Conservation (phyloP, 2,113 vertebrate species). For the Bettongia penicillata region DNA sequence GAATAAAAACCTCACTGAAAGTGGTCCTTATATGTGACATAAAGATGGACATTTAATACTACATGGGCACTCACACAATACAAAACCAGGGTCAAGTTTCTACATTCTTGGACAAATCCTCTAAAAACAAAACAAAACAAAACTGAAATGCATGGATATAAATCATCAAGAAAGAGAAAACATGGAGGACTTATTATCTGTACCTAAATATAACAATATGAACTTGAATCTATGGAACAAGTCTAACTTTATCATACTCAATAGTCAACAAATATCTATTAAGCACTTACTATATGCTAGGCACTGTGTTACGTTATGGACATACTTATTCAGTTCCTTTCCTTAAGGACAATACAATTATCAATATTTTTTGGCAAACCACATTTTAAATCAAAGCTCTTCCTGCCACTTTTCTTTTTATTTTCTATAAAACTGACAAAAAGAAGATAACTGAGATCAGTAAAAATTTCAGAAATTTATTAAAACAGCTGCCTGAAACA, state of each 20-base stretch:
- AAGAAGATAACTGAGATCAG: neutral
- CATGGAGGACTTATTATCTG: neutral
- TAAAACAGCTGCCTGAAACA: neutral
- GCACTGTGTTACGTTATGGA: neutral
- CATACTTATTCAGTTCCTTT: neutral
- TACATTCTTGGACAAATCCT: neutral
- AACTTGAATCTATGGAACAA: neutral
- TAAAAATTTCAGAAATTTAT: neutral
- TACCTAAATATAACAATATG: neutral
- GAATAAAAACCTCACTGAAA: neutral
- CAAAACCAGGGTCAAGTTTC: neutral
- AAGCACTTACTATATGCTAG: neutral
- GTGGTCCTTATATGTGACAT: neutral
- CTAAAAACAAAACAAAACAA: neutral
- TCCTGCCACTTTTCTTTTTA: neutral
- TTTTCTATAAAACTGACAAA: neutral
- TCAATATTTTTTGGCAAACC: neutral
- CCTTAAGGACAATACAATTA: neutral
- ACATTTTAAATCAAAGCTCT: neutral
- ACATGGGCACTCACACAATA: neutral
- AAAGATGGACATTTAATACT: neutral
- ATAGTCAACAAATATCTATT: neutral
- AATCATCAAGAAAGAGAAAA: neutral
- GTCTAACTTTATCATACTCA: neutral
- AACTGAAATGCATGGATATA: neutral